Evolutionary conservation across 2,113 vertebrate species (phyloP).

Genomic region (Lophura nycthemera): DNA sequence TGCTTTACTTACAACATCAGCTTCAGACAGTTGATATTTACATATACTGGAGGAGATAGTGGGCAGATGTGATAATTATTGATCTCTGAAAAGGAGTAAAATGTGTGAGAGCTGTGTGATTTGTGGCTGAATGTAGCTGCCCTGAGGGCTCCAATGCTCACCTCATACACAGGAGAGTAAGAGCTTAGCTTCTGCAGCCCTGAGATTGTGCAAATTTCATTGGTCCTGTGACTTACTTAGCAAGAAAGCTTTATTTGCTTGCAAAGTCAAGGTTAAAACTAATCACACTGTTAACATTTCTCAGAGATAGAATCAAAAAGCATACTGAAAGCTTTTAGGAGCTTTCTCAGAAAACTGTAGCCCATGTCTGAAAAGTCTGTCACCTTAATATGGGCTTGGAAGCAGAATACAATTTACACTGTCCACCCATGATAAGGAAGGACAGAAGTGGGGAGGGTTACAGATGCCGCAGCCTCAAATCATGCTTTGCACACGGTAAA

Average conservation of each 20-base stretch:
- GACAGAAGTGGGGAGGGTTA: neutral
- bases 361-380: neutral
- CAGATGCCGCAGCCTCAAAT: conserved; percentile 7
- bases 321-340: neutral
- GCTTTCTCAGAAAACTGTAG: neutral
- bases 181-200: conserved; percentile 47
- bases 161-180: conserved; percentile 49
- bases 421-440: neutral
- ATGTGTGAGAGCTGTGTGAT: conserved; percentile 2
- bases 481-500: conserved; percentile 10
- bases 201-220: conserved; percentile 35
- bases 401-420: neutral
- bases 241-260: neutral
- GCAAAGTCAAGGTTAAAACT: neutral
- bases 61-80: neutral
- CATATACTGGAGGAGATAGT: neutral
- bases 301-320: neutral
- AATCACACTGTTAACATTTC: neutral
- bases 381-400: neutral
- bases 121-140: conserved; percentile 41
- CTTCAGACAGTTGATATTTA: neutral
- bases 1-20: neutral
- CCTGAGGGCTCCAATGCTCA: conserved; percentile 19
- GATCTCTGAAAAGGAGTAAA: conserved; percentile 30
- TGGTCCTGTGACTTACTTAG: neutral